Conservation (phyloP, 2,113 vertebrate species). For the Equus quagga region DNA sequence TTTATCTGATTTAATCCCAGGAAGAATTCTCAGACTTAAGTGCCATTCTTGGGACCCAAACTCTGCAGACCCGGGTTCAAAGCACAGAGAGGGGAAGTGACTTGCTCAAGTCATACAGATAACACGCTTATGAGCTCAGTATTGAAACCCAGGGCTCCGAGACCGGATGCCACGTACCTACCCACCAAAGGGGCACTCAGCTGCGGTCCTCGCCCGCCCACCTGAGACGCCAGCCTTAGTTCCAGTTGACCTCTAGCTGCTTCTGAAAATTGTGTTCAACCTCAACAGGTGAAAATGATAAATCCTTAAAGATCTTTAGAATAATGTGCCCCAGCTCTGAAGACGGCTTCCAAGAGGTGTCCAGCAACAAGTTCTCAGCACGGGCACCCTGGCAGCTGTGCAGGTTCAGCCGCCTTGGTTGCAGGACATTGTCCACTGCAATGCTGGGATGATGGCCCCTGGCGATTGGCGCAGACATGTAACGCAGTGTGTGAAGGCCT, state of each 20-base stretch:
- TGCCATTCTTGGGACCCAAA: background rate
- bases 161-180: background rate
- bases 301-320: background rate
- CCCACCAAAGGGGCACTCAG: fast-evolving
- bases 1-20: background rate
- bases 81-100: too few species aligned
- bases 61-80: fast-evolving
- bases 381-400: fast-evolving
- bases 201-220: fast-evolving
- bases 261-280: too few species aligned
- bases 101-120: background rate
- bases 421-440: fast-evolving
- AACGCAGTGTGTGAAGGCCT: fast-evolving
- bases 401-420: fast-evolving
- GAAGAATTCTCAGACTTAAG: too few species aligned
- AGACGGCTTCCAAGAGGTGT: background rate
- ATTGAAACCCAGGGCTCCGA: background rate
- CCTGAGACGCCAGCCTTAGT: background rate
- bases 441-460: fast-evolving
- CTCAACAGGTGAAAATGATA: fast-evolving
- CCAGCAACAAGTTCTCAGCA: fast-evolving
- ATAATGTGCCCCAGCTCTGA: fast-evolving
- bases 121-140: background rate
- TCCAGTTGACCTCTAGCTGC: fast-evolving
- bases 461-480: fast-evolving